Percentiles rank a stretch among this genome's conserved stretches.
phyloP scores from a whole-genome alignment of 2,797 vertebrate species.

The Sparus aurata region DNA sequence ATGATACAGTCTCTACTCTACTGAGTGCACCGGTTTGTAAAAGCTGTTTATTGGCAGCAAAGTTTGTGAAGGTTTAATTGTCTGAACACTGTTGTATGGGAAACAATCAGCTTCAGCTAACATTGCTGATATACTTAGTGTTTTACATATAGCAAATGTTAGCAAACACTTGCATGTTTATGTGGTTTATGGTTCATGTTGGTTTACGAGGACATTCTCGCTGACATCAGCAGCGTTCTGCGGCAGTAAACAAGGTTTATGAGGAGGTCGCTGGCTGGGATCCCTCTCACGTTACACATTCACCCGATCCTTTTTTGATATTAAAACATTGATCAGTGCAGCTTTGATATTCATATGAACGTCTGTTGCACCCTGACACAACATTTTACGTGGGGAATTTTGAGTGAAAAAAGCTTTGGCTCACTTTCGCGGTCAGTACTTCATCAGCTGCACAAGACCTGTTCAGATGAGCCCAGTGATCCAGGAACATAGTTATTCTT shows the following conservation, averaged over 20 bases:
- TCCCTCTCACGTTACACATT: not conserved
- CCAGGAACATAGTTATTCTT: not conserved
- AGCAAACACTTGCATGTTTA: too few relatives aligned
- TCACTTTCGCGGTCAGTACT: not conserved
- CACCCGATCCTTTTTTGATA: not conserved
- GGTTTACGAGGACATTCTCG: not conserved
- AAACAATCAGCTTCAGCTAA: too few relatives aligned
- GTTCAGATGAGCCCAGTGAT: constrained; percentile 3
- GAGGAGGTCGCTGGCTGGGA: not conserved
- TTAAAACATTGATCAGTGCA: constrained; percentile 1
- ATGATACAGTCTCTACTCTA: too few relatives aligned
- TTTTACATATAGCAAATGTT: not conserved
- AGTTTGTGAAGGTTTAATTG: not conserved
- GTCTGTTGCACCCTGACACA: not conserved
- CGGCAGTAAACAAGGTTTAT: not conserved
- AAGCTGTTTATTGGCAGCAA: not conserved
- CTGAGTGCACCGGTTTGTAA: too few relatives aligned
- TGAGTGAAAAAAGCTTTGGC: not conserved
- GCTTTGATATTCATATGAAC: not conserved
- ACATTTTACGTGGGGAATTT: not conserved
- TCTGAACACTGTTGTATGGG: not conserved
- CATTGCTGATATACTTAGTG: too few relatives aligned
- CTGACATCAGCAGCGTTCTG: not conserved
- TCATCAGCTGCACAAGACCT: not conserved
- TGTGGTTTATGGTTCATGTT: too few relatives aligned